phyloP scores from a whole-genome alignment of 2,888 invertebrate genomes.

The Synergus umbraculus region DNA sequence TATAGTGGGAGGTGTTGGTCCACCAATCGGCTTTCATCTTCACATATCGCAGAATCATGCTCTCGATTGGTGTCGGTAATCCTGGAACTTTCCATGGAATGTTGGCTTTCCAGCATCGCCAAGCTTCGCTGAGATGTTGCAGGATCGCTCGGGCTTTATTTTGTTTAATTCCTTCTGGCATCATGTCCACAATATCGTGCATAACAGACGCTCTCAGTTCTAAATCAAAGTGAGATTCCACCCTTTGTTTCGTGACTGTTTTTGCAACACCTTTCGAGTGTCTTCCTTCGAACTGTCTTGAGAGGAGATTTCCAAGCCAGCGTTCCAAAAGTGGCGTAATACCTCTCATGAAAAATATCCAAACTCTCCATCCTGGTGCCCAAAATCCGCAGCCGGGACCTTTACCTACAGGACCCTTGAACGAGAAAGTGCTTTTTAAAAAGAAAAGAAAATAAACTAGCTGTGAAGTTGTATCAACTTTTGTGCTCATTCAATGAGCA shows the following conservation, averaged over 20 bases:
- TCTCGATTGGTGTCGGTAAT: constrained; percentile 98
- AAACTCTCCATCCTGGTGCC: constrained; percentile 99
- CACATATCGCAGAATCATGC: constrained; percentile 99
- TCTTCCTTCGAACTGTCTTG: constrained; percentile 98
- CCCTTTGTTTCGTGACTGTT: constrained; percentile 99
- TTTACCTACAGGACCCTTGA: constrained; percentile 96
- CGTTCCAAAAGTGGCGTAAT: constrained; percentile 98
- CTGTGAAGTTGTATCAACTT: too few relatives aligned
- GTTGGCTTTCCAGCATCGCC: constrained; percentile 99
- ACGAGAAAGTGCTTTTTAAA: constrained; percentile 46
- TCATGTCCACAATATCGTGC: constrained; percentile 99
- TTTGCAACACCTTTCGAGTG: constrained; percentile 99
- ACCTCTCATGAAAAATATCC: constrained; percentile 99
- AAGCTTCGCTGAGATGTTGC: constrained; percentile 99
- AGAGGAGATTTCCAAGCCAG: constrained; percentile 99
- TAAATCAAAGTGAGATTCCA: constrained; percentile 99
- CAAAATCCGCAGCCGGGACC: constrained; percentile 99
- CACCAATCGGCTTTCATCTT: constrained; percentile 99
- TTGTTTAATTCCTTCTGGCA: constrained; percentile 99
- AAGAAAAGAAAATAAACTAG: constrained; percentile 14
- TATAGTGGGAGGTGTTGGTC: constrained; percentile 99
- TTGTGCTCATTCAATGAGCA: too few relatives aligned
- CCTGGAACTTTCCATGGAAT: constrained; percentile 99
- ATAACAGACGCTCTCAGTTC: constrained; percentile 97
- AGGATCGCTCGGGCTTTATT: constrained; percentile 99